Conservation (phyloP, 1,140 invertebrate genomes). For the Mya arenaria region DNA sequence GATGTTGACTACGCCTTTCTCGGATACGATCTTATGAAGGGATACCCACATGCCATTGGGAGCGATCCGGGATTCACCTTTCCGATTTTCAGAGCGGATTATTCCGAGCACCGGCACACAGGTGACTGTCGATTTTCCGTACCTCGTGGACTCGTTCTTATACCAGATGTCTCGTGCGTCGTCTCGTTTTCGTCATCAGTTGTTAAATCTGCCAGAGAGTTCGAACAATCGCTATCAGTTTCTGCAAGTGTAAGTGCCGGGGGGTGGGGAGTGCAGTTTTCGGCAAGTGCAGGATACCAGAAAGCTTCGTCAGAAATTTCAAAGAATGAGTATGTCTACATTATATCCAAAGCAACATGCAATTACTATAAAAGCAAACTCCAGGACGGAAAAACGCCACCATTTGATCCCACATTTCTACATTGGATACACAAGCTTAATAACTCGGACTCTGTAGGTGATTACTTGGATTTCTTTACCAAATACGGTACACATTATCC, state of each 20-base stretch:
- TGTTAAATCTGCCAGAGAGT: not conserved
- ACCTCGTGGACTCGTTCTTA: conserved; percentile 6
- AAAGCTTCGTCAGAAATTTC: conserved; percentile 31
- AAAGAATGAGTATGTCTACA: not conserved
- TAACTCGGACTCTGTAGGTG: not conserved
- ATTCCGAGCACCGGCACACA: not conserved
- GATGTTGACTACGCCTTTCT: conserved; percentile 43
- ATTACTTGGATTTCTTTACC: conserved; percentile 26
- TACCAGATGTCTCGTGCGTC: conserved; percentile 5
- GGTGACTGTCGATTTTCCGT: conserved; percentile 26
- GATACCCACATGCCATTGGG: conserved; percentile 21
- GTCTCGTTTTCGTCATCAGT: not conserved
- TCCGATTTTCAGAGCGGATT: conserved; percentile 32
- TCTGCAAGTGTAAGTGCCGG: conserved; percentile 7
- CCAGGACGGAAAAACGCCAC: not conserved
- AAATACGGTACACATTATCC: conserved; percentile 32
- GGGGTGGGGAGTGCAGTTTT: conserved; percentile 1
- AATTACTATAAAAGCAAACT: conserved; percentile 32
- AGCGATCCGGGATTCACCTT: conserved; percentile 41
- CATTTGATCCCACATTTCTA: conserved; percentile 2
- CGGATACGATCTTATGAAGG: conserved; percentile 38
- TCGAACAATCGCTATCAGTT: not conserved
- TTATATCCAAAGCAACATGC: conserved; percentile 22
- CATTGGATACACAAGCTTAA: conserved; percentile 17
- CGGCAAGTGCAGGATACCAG: conserved; percentile 30